These are phyloP conservation scores for Epinephelus coioides DNA, from an alignment of 2,797 vertebrate genomes.

Conservation along the genomic window DNA sequence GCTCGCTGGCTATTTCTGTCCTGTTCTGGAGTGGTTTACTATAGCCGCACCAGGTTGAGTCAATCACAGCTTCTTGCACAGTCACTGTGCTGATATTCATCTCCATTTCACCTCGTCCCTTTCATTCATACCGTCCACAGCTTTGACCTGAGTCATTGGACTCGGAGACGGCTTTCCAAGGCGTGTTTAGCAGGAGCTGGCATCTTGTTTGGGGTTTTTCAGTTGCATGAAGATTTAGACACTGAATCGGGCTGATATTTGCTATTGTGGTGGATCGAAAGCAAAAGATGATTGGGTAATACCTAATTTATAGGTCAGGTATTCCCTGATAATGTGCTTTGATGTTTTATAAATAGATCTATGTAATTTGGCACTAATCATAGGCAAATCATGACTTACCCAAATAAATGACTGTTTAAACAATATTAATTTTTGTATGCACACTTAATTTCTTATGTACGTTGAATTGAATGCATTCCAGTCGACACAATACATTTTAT, in stretches of 20 bases:
- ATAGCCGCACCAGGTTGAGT: conserved; percentile 82
- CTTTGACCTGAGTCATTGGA: conserved; percentile 35
- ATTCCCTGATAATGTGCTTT: no score
- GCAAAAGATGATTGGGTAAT: background rate
- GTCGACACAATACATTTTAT: background rate
- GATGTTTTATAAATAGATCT: background rate
- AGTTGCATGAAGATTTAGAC: background rate
- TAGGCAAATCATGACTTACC: no score
- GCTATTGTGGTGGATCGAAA: background rate
- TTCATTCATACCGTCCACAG: conserved; percentile 32
- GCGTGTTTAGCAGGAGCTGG: conserved; percentile 7
- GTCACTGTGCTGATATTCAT: conserved; percentile 49
- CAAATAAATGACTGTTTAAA: no score
- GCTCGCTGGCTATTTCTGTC: conserved; percentile 85
- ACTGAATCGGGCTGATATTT: background rate
- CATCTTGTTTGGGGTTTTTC: background rate
- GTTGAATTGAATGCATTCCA: background rate
- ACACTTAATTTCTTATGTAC: background rate
- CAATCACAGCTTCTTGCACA: conserved; percentile 80
- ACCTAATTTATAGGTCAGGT: background rate
- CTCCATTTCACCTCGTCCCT: conserved; percentile 42
- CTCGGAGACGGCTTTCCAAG: conserved; percentile 37
- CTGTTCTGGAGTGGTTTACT: conserved; percentile 65
- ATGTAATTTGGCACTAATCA: background rate
- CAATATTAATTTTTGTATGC: background rate